Conservation (phyloP, 37 sponge, comb jelly and placozoan genomes). For the Axinella damicornis region DNA sequence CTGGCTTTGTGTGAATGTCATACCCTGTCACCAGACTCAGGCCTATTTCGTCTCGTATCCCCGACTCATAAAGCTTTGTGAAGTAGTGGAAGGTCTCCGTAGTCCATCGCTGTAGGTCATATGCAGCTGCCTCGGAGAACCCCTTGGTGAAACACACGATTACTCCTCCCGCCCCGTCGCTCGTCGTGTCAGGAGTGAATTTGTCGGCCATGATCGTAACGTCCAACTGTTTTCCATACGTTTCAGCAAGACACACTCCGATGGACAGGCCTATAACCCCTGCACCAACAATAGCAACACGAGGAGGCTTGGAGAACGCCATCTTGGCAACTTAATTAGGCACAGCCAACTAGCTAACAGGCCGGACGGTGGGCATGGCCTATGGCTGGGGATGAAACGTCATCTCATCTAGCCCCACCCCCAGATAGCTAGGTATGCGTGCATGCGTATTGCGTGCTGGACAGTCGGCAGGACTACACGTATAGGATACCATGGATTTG, state of each 20-base stretch:
- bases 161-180: constrained; percentile 32
- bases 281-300: constrained; percentile 58
- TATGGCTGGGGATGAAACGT: too few species aligned
- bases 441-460: too few species aligned
- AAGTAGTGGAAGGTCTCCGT: constrained; percentile 25
- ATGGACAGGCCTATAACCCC: constrained; percentile 58
- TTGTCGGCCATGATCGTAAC: constrained; percentile 28
- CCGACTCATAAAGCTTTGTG: constrained; percentile 8
- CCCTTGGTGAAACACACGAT: not conserved
- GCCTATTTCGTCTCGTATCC: not conserved
- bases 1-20: too few species aligned
- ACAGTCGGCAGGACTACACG: too few species aligned
- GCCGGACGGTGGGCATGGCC: too few species aligned
- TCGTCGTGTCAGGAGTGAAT: constrained; percentile 48
- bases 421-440: too few species aligned
- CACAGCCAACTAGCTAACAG: too few species aligned
- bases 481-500: too few species aligned
- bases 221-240: not conserved
- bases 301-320: too few species aligned
- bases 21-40: not conserved
- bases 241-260: not conserved
- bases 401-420: too few species aligned
- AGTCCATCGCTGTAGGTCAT: constrained; percentile 4
- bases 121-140: not conserved
- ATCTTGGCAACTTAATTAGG: too few species aligned